These are phyloP conservation scores for Peromyscus attwateri DNA, from an alignment of 2,797 vertebrate species.

Conservation along the genomic window DNA sequence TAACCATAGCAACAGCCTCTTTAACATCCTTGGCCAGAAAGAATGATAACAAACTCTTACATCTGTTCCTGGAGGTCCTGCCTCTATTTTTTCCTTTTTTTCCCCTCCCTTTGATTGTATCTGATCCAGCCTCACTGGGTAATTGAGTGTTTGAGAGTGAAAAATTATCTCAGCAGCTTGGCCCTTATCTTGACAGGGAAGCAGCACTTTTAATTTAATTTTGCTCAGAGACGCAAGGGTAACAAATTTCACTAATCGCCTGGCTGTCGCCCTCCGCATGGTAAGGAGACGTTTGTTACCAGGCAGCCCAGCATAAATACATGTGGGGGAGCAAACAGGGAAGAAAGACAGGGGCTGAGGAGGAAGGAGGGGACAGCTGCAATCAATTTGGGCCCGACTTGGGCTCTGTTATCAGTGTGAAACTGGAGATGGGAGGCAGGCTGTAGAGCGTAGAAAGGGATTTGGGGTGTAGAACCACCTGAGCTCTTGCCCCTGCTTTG, in stretches of 20 bases:
- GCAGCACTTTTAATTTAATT: conserved; percentile 92
- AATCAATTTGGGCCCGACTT: neutral
- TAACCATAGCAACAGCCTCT: conserved; percentile 67
- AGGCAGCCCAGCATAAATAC: conserved; percentile 83
- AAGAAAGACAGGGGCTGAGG: conserved; percentile 62
- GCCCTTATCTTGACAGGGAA: conserved; percentile 91
- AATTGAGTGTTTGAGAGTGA: conserved; percentile 92
- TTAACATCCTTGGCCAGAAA: conserved; percentile 77
- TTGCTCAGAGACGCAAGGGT: conserved; percentile 88
- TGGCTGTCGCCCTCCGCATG: conserved; percentile 87
- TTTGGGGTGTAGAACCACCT: rapidly evolving
- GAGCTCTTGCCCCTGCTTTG: neutral
- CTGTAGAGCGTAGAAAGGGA: neutral
- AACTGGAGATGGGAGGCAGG: neutral
- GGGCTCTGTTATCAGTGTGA: neutral
- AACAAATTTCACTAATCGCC: conserved; percentile 91
- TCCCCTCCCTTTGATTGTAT: conserved; percentile 84
- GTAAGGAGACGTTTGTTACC: conserved; percentile 87
- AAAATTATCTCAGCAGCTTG: conserved; percentile 90
- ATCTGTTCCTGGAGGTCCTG: conserved; percentile 86
- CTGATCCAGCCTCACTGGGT: conserved; percentile 88
- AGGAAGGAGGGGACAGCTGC: neutral
- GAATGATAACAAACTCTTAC: conserved; percentile 85
- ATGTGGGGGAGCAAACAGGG: conserved; percentile 52
- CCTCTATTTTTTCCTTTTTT: conserved; percentile 62